A percentile compares a stretch with the other conserved stretches of the same genome.
Evolutionary conservation across 2,888 invertebrate species (phyloP).

Genomic region (Drosophila lacicola): DNA sequence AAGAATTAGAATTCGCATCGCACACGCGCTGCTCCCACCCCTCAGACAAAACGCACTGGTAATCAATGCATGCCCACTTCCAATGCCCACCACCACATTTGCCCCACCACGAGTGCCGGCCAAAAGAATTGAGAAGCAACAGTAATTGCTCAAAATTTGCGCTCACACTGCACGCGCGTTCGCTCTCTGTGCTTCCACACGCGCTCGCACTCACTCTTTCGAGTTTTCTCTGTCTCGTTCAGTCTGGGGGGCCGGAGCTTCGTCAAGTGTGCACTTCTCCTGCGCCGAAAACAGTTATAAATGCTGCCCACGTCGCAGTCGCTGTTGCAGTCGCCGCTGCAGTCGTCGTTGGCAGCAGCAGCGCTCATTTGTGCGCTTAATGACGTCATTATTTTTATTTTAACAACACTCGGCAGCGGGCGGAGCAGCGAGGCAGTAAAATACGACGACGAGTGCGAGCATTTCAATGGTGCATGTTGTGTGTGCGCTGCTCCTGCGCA

Average conservation of each 20-base stretch:
- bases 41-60: constrained; percentile 32
- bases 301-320: constrained; percentile 55
- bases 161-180: constrained; percentile 34
- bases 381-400: constrained; percentile 81
- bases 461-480: constrained; percentile 61
- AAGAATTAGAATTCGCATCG: constrained; percentile 48
- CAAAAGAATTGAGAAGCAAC: constrained; percentile 45
- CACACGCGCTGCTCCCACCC: constrained; percentile 9
- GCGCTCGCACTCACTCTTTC: constrained; percentile 17
- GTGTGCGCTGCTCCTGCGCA: constrained; percentile 78
- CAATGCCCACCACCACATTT: background rate
- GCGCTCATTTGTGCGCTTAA: constrained; percentile 79
- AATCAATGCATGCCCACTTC: constrained; percentile 24
- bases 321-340: constrained; percentile 31
- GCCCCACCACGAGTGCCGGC: constrained; percentile 28
- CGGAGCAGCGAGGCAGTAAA: constrained; percentile 59
- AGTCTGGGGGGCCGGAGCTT: constrained; percentile 55
- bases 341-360: constrained; percentile 60
- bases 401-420: constrained; percentile 71
- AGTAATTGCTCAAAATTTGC: constrained; percentile 54
- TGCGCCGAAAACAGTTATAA: constrained; percentile 77
- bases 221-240: constrained; percentile 36
- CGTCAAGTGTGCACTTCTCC: constrained; percentile 78
- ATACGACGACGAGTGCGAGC: constrained; percentile 62
- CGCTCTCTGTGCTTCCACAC: constrained; percentile 37